Conservation (phyloP, 2,888 invertebrate species). For the Chloroclysta siterata region DNA sequence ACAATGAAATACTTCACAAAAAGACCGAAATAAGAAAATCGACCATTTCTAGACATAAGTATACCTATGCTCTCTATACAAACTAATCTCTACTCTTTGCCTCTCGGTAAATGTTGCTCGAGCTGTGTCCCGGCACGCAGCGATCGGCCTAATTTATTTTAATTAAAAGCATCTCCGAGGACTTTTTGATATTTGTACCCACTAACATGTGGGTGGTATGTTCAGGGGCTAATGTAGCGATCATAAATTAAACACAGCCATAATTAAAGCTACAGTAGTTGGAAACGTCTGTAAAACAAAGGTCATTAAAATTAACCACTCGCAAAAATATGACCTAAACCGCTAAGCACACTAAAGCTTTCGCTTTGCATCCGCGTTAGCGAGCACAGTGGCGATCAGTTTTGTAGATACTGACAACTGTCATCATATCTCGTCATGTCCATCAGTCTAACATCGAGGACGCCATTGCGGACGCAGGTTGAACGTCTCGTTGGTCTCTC, state of each 20-base stretch:
- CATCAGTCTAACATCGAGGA: no score
- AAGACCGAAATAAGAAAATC: no score
- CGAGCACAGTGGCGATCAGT: no score
- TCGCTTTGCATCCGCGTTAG: no score
- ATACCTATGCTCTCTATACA: background rate
- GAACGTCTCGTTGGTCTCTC: no score
- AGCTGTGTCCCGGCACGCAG: slow-evolving; percentile 25
- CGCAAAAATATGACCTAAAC: no score
- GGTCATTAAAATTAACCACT: background rate
- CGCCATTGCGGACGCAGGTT: no score
- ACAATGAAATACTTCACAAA: no score
- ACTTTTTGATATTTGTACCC: slow-evolving; percentile 16
- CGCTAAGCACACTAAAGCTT: no score
- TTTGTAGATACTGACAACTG: no score
- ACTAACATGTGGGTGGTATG: slow-evolving; percentile 35
- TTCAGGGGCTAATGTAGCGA: slow-evolving; percentile 17
- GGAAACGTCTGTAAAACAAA: background rate
- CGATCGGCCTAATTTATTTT: slow-evolving; percentile 44
- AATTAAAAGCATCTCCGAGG: slow-evolving; percentile 39
- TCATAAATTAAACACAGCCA: background rate
- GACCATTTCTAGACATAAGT: slow-evolving; percentile 1
- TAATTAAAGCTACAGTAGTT: background rate
- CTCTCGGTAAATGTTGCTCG: background rate
- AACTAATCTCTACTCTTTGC: background rate
- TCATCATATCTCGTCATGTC: no score